phyloP scores from a whole-genome alignment of 2,888 invertebrate genomes.

The Eupelmus urozonus region DNA sequence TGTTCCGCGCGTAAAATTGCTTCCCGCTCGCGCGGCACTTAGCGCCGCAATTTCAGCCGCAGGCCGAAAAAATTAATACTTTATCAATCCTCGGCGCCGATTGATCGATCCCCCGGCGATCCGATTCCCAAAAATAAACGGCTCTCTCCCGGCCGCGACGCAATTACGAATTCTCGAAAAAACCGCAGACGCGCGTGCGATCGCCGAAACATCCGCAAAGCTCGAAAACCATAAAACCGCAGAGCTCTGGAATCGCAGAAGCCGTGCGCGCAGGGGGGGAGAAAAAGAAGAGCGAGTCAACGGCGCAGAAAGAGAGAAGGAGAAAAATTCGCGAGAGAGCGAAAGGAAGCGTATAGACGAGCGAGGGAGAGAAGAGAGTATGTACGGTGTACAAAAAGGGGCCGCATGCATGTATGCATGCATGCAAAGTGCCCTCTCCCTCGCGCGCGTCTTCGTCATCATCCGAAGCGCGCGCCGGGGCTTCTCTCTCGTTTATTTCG shows the following conservation, averaged over 20 bases:
- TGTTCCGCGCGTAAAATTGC: neutral
- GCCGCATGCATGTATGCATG: conserved; percentile 26
- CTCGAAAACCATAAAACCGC: conserved; percentile 41
- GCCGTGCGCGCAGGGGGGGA: conserved; percentile 4
- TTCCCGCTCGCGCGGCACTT: conserved; percentile 1
- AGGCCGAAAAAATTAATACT: conserved; percentile 36
- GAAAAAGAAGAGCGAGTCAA: neutral
- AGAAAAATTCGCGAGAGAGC: neutral
- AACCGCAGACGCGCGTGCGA: neutral
- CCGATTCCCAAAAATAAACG: neutral
- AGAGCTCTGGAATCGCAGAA: conserved; percentile 9
- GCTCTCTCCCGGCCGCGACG: neutral
- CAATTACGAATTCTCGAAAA: conserved; percentile 39
- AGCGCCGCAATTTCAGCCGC: neutral
- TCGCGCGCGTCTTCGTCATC: conserved; percentile 38
- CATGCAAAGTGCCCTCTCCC: conserved; percentile 36
- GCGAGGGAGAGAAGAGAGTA: neutral
- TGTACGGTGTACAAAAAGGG: neutral
- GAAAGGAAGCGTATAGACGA: neutral
- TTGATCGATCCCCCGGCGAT: neutral
- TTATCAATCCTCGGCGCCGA: conserved; percentile 5
- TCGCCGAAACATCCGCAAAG: conserved; percentile 14
- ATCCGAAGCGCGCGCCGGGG: conserved; percentile 16
- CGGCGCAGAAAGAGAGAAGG: neutral
- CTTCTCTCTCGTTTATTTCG: conserved; percentile 42